phyloP scores from a whole-genome alignment of 2,888 invertebrate species.

The Lasioglossum zephyrum region DNA sequence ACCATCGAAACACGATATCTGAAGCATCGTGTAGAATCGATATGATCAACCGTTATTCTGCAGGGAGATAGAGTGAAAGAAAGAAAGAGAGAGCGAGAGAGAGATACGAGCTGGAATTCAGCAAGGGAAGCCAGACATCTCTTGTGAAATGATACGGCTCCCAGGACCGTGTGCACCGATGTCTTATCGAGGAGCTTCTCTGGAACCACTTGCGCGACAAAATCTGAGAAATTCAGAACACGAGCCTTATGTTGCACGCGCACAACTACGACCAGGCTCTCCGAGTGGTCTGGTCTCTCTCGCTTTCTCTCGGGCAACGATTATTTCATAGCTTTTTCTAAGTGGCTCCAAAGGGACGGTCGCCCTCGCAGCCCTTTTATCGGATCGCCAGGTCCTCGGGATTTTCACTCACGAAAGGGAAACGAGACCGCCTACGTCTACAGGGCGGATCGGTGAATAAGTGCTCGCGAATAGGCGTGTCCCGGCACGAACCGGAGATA shows the following conservation, averaged over 20 bases:
- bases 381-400: conserved; percentile 24
- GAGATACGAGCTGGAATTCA: not conserved
- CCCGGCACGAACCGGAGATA: conserved; percentile 28
- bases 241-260: not conserved
- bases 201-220: conserved; percentile 26
- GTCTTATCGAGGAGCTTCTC: conserved; percentile 40
- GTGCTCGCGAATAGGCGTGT: conserved; percentile 53
- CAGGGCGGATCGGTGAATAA: conserved; percentile 45
- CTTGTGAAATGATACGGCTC: conserved; percentile 32
- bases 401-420: conserved; percentile 25
- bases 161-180: not conserved
- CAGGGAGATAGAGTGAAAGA: not conserved
- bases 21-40: conserved; percentile 23
- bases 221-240: conserved; percentile 40
- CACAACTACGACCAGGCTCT: not conserved
- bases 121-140: not conserved
- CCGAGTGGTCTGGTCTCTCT: not conserved
- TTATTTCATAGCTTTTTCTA: conserved; percentile 25
- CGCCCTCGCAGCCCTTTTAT: conserved; percentile 1
- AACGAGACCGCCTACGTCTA: conserved; percentile 4
- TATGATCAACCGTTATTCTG: conserved; percentile 14
- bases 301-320: conserved; percentile 22
- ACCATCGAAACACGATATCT: conserved; percentile 29
- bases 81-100: not conserved
- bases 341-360: not conserved